Base-by-base conservation (phyloP, 2,888 invertebrate species). In the Diabrotica balteata region DNA sequence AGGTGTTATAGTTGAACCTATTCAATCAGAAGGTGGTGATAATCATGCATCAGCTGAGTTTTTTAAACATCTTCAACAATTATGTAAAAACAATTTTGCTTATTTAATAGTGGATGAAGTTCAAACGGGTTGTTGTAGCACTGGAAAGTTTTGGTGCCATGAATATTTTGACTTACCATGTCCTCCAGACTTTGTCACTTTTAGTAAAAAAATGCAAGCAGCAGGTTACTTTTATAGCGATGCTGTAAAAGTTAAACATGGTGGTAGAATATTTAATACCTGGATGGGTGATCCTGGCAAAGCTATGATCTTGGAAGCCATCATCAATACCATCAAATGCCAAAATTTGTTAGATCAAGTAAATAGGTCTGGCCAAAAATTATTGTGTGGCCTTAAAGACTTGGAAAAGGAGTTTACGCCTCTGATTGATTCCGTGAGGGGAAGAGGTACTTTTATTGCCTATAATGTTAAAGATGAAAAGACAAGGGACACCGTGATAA, bases 201-300 rank as follows among this genome's bases (percentile, higher is more conserved):
- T 99, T 84, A 97, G 97, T 80, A 99, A 99, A 86, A 99, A 99
- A 85, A 93, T 98, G 94, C 90, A 96, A 78, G 89, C 96, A 4
- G 98, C 98, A 11, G 99, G 99, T 50, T 98, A 93, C 84, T 99
- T 92, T 83, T 93, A 91, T 81, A 89, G 87, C 47, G 84, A 88
- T 5, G 91, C 94, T 70, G 90, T 94, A 79, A 90, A 93, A 74
- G 91, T 94, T 4, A 86, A 89, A 17, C 90, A 92, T 69, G 85
- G 94, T 0, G 97, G 92, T 83, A 88, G 98, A 68, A 93, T 99
- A 73, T 98, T 97, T 85, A 99, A 99, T 85, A 99, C 99, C 0
- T 99, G 99, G 99, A 94, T 98, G 92, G 99, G 99, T 7, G 99
- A 99, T 84, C 98, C 98, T 4, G 90, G 95, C 67, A 98, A 98